Conservation (phyloP, 1,140 invertebrate genomes). For the Centruroides vittatus region DNA sequence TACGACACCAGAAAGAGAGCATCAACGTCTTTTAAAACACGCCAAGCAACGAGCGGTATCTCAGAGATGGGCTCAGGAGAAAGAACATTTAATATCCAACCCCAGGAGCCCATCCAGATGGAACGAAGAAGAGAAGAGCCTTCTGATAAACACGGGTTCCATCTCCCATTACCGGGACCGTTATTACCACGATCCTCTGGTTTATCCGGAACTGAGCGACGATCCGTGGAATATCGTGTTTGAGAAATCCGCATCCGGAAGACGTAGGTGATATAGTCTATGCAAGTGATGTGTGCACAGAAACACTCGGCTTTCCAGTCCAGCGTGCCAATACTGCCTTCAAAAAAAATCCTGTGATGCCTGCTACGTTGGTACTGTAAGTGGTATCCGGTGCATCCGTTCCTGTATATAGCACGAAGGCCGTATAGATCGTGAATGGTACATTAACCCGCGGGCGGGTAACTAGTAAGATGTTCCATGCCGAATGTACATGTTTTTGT, state of each 20-base stretch:
- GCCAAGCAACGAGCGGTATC: conserved; percentile 70
- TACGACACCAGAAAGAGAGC: conserved; percentile 65
- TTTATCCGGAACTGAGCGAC: conserved; percentile 80
- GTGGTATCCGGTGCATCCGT: too few relatives aligned
- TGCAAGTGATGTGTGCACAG: too few relatives aligned
- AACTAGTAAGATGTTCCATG: too few relatives aligned
- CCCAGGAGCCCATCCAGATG: conserved; percentile 60
- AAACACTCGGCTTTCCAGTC: too few relatives aligned
- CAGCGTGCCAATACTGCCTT: too few relatives aligned
- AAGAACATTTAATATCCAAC: conserved; percentile 43
- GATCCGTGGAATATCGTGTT: conserved; percentile 89
- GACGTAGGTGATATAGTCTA: too few relatives aligned
- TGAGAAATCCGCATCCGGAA: conserved; percentile 31
- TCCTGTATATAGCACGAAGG: too few relatives aligned
- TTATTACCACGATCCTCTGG: conserved; percentile 75
- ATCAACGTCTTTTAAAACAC: conserved; percentile 47
- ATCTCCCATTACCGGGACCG: conserved; percentile 78
- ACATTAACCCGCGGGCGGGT: too few relatives aligned
- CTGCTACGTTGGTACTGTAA: too few relatives aligned
- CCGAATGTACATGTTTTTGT: too few relatives aligned
- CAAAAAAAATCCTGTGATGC: too few relatives aligned
- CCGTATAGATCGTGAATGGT: too few relatives aligned
- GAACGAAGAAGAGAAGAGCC: conserved; percentile 82
- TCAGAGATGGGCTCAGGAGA: conserved; percentile 81
- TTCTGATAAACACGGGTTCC: conserved; percentile 64